A percentile compares a stretch with the other conserved stretches of the same genome.
Conservation (phyloP, 1,140 invertebrate species). For the Galleria mellonella region DNA sequence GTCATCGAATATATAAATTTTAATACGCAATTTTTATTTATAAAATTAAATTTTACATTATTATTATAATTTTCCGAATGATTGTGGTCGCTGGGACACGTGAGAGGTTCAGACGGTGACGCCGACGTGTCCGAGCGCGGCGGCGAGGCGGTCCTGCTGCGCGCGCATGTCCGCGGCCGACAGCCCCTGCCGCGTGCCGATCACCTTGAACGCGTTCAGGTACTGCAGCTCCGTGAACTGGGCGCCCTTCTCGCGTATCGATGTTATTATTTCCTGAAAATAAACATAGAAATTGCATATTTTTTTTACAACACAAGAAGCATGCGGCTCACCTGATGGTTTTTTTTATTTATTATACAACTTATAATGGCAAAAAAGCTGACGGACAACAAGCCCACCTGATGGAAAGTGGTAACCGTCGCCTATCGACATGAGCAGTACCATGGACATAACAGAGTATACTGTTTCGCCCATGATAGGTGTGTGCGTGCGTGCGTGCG, state of each 20-base stretch:
- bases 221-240: slow-evolving; percentile 91
- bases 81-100: not conserved
- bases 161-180: slow-evolving; percentile 60
- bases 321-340: too few species aligned
- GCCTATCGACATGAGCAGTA: too few species aligned
- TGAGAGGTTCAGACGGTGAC: slow-evolving; percentile 46
- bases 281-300: not conserved
- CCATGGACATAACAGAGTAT: too few species aligned
- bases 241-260: slow-evolving; percentile 86
- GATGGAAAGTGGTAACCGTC: too few species aligned
- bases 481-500: slow-evolving; percentile 68
- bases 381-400: too few species aligned
- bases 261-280: slow-evolving; percentile 86
- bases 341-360: too few species aligned
- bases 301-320: not conserved
- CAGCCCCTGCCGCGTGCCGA: slow-evolving; percentile 65
- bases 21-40: too few species aligned
- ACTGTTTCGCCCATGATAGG: too few species aligned
- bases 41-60: too few species aligned
- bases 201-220: slow-evolving; percentile 87
- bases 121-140: slow-evolving; percentile 72
- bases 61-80: too few species aligned
- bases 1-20: too few species aligned
- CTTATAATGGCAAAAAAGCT: too few species aligned
- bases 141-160: slow-evolving; percentile 72